Base-by-base conservation (phyloP, 2,113 vertebrate genomes). In the Philantomba maxwellii region DNA sequence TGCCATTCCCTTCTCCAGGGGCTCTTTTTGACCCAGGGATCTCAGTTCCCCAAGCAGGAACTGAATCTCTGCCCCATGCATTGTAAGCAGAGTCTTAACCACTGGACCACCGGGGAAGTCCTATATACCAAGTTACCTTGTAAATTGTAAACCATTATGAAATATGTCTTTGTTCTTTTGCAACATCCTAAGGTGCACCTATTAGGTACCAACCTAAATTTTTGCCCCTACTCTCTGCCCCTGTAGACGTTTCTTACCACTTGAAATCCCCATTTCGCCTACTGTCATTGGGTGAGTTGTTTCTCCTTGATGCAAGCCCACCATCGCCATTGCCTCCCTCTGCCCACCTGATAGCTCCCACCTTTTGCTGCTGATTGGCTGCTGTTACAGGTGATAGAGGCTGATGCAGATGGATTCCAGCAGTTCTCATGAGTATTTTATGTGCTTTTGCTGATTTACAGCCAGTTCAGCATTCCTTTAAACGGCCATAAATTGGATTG, bases 401-500 rank as follows among this genome's bases (percentile, higher is more conserved):
- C 95, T 98, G 97, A 98, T 97, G 97, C 98, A 98, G 98, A 99
- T 98, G 98, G 98, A 98, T 98, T 98, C 98, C 97, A 98, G 98
- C 96, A 96, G 97, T 98, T 98, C 98, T 98, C 98, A 98, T 98
- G 98, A 98, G 98, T 98, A 99, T 98, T 99, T 99, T 99, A 99
- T 98, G 98, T 98, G 98, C 98, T 98, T 98, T 97, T 98, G 83
- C 98, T 99, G 98, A 99, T 99, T 99, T 99, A 99, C 98, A 98
- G 98, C 98, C 98, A 97, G 98, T 99, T 99, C 98, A 98, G 98
- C 99, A 98, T 99, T 98, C 98, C 98, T 99, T 98, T 99, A 99
- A 99, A 99, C 97, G 98, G 98, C 98, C 98, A 98, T 99, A 99
- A 99, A 99, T 99, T 99, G 98, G 98, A 99, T 98, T 98, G 98